Evolutionary conservation across 1,140 invertebrate genomes (phyloP), one percentile per base, ranked within the genome.

Genomic region (Ctenoplectra terminalis): DNA sequence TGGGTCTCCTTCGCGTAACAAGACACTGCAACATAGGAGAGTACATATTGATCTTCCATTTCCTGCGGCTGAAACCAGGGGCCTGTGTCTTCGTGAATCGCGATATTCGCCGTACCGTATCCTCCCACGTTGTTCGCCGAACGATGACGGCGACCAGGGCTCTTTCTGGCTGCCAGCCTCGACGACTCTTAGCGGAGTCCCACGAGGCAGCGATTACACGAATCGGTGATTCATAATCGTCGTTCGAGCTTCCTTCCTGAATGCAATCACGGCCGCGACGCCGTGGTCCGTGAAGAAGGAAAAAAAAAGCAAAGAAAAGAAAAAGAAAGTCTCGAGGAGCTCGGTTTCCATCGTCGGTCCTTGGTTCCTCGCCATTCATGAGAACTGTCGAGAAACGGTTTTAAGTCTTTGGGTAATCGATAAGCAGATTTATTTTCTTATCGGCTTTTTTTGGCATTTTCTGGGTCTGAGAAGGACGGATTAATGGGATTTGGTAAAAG

Each of bases 141-240:
- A 81, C 60, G 82, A 83, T 83, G 82, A 83, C 82, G 82, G 67
- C 50, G 13, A 29, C 54, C 54, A 43, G 29, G n/a, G 31, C 52
- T 40, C 79, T 66, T 60, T 20, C 46, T 50, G 13, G 9, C 40
- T 40, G 40, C n/a, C 40, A 5, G 40, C n/a, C 58, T 75, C 37
- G 67, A 23, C 71, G 50, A 40, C 54, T 61, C 74, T 69, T 64
- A 61, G 43, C 67, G 11, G 56, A 64, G 50, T 84, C 72, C 73
- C 81, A 84, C 80, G 77, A 54, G 72, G 46, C 56, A 76, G 9
- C 63, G 72, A 87, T 85, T 87, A 85, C 67, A 87, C 81, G 82
- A 87, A 86, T 86, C 77, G 81, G 52, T 81, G 84, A 86, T 79
- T 86, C 81, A 83, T 81, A 86, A 87, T 81, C 74, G 60, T 50